Evolutionary conservation across 2,113 vertebrate species (phyloP), one percentile per base, ranked within the genome.

Genomic region (Nerophis lumbriciformis): DNA sequence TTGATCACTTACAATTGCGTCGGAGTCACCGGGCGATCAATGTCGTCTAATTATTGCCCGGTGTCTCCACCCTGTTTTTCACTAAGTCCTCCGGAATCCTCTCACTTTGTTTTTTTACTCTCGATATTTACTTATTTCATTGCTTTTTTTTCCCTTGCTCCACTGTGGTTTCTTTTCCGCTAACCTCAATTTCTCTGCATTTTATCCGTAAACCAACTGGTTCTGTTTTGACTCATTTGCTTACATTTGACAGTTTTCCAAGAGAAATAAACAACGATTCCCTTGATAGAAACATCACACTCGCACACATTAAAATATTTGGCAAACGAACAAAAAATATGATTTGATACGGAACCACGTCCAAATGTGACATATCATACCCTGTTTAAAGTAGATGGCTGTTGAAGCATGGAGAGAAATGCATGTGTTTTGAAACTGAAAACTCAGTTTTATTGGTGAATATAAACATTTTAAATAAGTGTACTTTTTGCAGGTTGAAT

Each of bases 1-100:
- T 78, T 86, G 80, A 87, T 85, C 83, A 83, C 87, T 87, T 80
- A 71, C 60, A 86, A 81, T 76, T 83, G 77, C 81, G 73, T 63
- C 63, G 72, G 59, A 72, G 83, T 77, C 78, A 80, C 78, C 56
- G 68, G 59, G 57, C 74, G 82, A 85, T 88, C 84, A 77, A 85
- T 87, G 75, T 38, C 53, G 59, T 75, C 69, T 80, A 76, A 78
- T 85, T 79, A 81, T 79, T 80, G 59, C 66, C 69, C 55, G 6
- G 57, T 66, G 76, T 52, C 67, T 53, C 58, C 44, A 8, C 62
- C 68, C 68, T 10, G 52, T 66, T 73, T 67, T 35, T 48, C 48
- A 48, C 63, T 52, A 61, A 52, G 62, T 61, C 58, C 55, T 73
- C 68, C 59, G 54, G 69, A 49, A 56, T 66, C 9, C 16, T 55